phyloP scores from a whole-genome alignment of 2,797 vertebrate genomes.

The Phataginus tetradactyla region DNA sequence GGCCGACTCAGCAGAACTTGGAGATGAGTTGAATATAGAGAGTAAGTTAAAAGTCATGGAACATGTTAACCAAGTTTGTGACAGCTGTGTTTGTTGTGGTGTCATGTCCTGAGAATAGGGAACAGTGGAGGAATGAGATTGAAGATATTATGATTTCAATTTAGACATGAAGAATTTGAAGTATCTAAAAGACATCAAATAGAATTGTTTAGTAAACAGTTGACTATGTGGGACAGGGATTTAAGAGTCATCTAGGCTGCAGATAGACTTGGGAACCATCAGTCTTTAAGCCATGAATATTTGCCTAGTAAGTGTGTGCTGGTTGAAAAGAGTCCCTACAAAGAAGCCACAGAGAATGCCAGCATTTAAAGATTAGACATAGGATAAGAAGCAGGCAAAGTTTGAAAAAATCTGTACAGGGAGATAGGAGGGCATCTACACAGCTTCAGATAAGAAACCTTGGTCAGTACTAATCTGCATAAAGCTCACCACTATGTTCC shows the following conservation, averaged over 20 bases:
- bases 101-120: background rate
- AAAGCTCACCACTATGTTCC: background rate
- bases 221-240: background rate
- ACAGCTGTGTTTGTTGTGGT: background rate
- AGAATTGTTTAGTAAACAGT: background rate
- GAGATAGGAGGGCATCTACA: slow-evolving; percentile 1
- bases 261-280: background rate
- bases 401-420: background rate
- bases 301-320: background rate
- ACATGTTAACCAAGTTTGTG: background rate
- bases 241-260: background rate
- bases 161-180: slow-evolving; percentile 1
- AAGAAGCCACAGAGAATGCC: background rate
- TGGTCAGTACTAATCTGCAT: background rate
- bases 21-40: background rate
- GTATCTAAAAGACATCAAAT: background rate
- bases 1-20: background rate
- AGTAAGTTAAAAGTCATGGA: background rate
- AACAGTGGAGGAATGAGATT: background rate
- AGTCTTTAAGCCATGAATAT: background rate
- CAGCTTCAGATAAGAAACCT: background rate
- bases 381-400: background rate
- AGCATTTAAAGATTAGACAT: background rate
- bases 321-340: background rate
- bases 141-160: background rate